Evolutionary conservation across 2,797 vertebrate genomes (phyloP).

Genomic region (Girardinus metallicus): DNA sequence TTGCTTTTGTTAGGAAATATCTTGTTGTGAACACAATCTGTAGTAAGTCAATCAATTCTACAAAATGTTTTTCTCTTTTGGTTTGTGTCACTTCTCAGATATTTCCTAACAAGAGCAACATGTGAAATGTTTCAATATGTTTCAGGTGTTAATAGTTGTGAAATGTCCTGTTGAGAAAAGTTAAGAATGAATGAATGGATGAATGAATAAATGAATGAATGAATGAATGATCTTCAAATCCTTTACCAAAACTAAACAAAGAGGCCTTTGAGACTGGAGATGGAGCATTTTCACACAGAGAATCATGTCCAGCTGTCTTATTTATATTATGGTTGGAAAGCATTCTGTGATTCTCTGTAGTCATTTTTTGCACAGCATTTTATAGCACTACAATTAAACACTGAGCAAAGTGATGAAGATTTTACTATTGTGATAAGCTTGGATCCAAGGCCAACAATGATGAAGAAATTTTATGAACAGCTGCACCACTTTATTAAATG

Average conservation of each 20-base stretch:
- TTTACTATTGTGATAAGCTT: not conserved
- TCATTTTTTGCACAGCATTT: not conserved
- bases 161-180: no score
- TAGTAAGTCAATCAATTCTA: not conserved
- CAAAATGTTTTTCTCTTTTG: not conserved
- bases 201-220: no score
- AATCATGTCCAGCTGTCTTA: not conserved
- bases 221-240: not conserved
- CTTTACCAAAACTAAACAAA: no score
- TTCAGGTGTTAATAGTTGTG: no score
- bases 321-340: not conserved
- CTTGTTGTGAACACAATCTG: not conserved
- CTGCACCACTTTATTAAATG: not conserved
- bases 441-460: not conserved
- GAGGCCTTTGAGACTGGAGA: not conserved
- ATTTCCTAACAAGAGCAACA: no score
- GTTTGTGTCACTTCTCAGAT: not conserved
- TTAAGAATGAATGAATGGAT: no score
- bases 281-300: not conserved
- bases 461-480: not conserved
- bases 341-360: not conserved
- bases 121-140: no score
- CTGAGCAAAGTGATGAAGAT: not conserved
- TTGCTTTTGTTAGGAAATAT: no score
- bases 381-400: not conserved